These are phyloP conservation scores for Pongo abelii DNA, from an alignment of 2,113 vertebrate genomes.

Conservation along the genomic window DNA sequence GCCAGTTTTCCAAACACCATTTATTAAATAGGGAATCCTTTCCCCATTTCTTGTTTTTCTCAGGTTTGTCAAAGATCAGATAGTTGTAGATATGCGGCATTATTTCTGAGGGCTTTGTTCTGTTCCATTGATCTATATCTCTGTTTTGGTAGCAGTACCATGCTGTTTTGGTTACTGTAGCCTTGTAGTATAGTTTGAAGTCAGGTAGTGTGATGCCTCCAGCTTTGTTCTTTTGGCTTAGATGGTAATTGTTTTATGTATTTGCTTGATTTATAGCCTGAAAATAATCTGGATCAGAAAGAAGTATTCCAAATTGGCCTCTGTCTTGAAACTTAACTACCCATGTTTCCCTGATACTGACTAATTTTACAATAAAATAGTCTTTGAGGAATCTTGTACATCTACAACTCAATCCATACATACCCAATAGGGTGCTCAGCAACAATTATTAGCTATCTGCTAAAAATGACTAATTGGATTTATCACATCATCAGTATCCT, in stretches of 20 bases:
- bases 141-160: too few relatives aligned
- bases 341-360: background rate
- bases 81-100: too few relatives aligned
- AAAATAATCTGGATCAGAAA: background rate
- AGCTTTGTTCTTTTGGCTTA: background rate
- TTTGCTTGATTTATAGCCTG: background rate
- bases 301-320: background rate
- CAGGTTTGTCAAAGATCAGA: too few relatives aligned
- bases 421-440: background rate
- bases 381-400: background rate
- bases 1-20: too few relatives aligned
- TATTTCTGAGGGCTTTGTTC: too few relatives aligned
- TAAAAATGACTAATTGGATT: background rate
- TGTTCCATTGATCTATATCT: too few relatives aligned
- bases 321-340: background rate
- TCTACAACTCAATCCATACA: background rate
- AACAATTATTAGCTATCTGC: background rate
- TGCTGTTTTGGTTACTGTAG: too few relatives aligned
- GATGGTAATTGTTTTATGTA: background rate
- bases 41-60: too few relatives aligned
- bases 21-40: too few relatives aligned
- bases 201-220: too few relatives aligned
- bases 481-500: background rate
- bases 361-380: background rate
- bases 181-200: too few relatives aligned